Base-by-base conservation (phyloP, 2,888 invertebrate species). In the Halictus quadricinctus region DNA sequence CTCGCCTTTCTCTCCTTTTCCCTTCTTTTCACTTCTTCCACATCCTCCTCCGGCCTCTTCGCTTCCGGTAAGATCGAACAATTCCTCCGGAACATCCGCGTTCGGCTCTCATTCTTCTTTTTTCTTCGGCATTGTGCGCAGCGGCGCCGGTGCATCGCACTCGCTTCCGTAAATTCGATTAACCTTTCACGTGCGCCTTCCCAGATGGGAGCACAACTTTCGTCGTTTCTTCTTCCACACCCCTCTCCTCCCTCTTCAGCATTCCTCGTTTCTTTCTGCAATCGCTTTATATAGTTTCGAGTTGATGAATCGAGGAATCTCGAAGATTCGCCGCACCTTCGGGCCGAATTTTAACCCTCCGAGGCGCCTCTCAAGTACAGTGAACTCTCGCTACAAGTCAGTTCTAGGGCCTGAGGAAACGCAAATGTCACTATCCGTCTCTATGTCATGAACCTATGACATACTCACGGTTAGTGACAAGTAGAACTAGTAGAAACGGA, bases 151-250 rank as follows among this genome's bases (percentile, higher is more conserved):
- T 60, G 60, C 25, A 60, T 25, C n/a, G 25, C 60, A 25, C 60
- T 60, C 60, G 60, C 25, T 60, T 25, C n/a, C 60, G 60, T 60
- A 60, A 60, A 60, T 60, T 60, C 60, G n/a, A 60, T 25, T 25
- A 25, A 60, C 60, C 54, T 54, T 21, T 54, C 54, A 21, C 54
- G 54, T 21, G 54, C 21, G 21, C 54, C 54, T 54, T 21, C 21
- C 54, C 21, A 54, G 54, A 54, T 54, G 21, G 21, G 54, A 54
- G 21, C 21, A 54, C 21, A 21, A 54, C 54, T 54, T 54, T 54
- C 54, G 21, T 54, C 21, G 54, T 54, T 54, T 54, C 54, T 54
- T 54, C 50, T 21, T 54, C 8, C 54, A 54, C 54, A 21, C 21
- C 54, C 54, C 8, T 1, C 29, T 29, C 1, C 29, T 8, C 54